Evolutionary conservation across 2,797 vertebrate genomes (phyloP).

Genomic region (Coregonus ussuriensis): DNA sequence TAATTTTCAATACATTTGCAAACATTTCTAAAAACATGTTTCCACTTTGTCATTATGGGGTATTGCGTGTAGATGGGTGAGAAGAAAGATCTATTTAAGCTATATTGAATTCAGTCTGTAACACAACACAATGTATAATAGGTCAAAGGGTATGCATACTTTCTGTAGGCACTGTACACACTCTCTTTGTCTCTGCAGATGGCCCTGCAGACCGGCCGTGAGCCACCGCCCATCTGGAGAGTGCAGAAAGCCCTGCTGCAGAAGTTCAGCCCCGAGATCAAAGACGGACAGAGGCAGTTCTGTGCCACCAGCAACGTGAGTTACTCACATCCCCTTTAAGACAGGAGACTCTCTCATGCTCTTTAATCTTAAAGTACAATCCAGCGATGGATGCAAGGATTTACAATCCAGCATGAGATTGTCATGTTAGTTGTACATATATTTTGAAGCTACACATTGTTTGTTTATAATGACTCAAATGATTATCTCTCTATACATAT

Average conservation of each 20-base stretch:
- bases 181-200: constrained; percentile 68
- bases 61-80: too few relatives aligned
- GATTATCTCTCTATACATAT: background rate
- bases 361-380: constrained; percentile 4
- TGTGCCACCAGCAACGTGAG: constrained; percentile 94
- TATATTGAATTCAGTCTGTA: too few relatives aligned
- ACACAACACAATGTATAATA: too few relatives aligned
- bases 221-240: constrained; percentile 91
- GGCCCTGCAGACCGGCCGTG: constrained; percentile 88
- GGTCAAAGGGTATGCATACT: too few relatives aligned
- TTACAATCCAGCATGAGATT: background rate
- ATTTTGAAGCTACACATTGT: too few relatives aligned
- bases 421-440: background rate
- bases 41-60: too few relatives aligned
- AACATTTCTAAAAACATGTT: too few relatives aligned
- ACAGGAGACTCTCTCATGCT: background rate
- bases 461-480: background rate
- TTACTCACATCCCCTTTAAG: constrained; percentile 26
- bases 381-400: background rate
- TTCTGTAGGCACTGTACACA: too few relatives aligned
- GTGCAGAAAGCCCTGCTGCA: constrained; percentile 93
- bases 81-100: too few relatives aligned
- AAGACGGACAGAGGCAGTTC: constrained; percentile 91
- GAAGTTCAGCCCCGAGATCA: constrained; percentile 93
- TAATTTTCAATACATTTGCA: too few relatives aligned